Percentiles rank a stretch among this genome's conserved stretches.
Evolutionary conservation across 2,113 vertebrate species (phyloP).

Genomic region (Piprites chloris): DNA sequence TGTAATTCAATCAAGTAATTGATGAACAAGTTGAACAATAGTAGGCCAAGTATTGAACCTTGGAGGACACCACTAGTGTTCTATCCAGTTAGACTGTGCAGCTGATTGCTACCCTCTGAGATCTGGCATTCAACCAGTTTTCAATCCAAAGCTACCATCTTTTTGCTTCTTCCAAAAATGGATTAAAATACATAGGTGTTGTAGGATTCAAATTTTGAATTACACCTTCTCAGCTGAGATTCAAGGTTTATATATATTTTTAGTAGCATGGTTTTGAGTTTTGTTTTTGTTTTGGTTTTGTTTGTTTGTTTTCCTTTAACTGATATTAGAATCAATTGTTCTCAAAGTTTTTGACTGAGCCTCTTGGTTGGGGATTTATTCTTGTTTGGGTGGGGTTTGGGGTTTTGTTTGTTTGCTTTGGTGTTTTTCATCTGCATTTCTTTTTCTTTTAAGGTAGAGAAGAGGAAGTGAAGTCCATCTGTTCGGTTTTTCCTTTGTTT

Average conservation of each 20-base stretch:
- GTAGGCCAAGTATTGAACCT: too few relatives aligned
- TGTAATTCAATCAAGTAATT: too few relatives aligned
- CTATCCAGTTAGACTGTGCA: too few relatives aligned
- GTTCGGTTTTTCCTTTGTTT: neutral
- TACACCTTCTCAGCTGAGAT: neutral
- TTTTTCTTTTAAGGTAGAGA: neutral
- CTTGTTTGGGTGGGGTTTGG: rapidly evolving
- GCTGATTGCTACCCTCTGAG: too few relatives aligned
- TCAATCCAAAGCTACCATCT: too few relatives aligned
- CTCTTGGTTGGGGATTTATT: neutral
- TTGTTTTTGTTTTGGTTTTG: too few relatives aligned
- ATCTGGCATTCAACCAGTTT: too few relatives aligned
- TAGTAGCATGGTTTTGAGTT: neutral
- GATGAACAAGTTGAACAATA: too few relatives aligned
- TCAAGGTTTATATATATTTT: neutral
- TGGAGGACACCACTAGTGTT: too few relatives aligned
- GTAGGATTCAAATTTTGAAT: neutral
- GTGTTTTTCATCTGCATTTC: too few relatives aligned
- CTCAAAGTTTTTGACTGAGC: neutral
- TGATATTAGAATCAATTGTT: neutral
- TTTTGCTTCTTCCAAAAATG: too few relatives aligned
- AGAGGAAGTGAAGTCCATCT: neutral
- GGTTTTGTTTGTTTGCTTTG: neutral
- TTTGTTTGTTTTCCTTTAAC: too few relatives aligned
- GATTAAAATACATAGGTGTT: neutral